Conservation (phyloP, 1,140 invertebrate species). For the Drosophila biarmipes region DNA sequence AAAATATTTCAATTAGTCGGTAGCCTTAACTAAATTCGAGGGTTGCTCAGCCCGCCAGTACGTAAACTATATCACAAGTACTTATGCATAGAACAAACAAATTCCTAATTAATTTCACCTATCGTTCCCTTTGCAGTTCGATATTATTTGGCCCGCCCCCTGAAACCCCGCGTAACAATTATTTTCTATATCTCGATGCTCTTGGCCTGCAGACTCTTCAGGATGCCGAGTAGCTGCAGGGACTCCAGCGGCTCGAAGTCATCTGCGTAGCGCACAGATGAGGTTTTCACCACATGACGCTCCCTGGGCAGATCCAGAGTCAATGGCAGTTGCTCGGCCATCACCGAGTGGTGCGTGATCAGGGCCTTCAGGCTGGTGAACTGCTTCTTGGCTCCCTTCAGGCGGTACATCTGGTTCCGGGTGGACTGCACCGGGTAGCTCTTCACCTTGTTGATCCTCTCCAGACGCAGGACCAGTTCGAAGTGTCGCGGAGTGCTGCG, state of each 20-base stretch:
- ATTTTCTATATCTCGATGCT: constrained; percentile 58
- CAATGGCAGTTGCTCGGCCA: constrained; percentile 96
- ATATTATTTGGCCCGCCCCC: constrained; percentile 39
- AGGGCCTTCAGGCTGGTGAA: constrained; percentile 94
- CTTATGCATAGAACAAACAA: constrained; percentile 32
- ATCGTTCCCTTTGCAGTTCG: constrained; percentile 79
- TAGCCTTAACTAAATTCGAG: constrained; percentile 41
- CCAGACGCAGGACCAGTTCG: constrained; percentile 65
- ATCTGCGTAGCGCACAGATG: constrained; percentile 71
- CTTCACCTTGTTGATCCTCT: constrained; percentile 63
- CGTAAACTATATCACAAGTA: constrained; percentile 71
- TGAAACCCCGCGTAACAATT: background rate
- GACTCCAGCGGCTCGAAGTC: constrained; percentile 79
- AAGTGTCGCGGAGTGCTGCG: constrained; percentile 62
- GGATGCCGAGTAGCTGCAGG: constrained; percentile 73
- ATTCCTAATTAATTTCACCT: constrained; percentile 66
- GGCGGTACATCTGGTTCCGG: constrained; percentile 65
- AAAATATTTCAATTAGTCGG: constrained; percentile 49
- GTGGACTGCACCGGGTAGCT: constrained; percentile 59
- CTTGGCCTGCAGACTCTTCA: constrained; percentile 72
- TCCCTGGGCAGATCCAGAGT: constrained; percentile 92
- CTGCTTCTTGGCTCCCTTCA: constrained; percentile 97
- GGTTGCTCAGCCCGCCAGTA: constrained; percentile 11
- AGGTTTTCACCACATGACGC: constrained; percentile 48
- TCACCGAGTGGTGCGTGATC: constrained; percentile 97